Percentiles rank a stretch among this genome's conserved stretches.
phyloP scores from a whole-genome alignment of 2,888 invertebrate genomes.

The Antitype chi region DNA sequence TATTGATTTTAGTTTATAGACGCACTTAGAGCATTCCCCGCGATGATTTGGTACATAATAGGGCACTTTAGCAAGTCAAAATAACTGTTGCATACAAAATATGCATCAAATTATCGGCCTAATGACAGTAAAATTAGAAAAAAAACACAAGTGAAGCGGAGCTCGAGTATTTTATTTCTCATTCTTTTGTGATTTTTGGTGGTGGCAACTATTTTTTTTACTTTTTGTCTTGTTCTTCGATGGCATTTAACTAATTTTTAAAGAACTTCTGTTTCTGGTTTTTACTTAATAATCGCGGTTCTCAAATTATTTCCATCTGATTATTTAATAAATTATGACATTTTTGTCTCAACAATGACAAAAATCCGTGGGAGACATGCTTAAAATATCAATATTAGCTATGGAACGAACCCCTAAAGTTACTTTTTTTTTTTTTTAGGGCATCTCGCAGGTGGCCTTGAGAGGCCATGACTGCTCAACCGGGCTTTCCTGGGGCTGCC shows the following conservation, averaged over 20 bases:
- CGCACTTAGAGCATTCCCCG: constrained; percentile 85
- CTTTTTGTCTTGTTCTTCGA: constrained; percentile 10
- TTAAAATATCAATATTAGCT: not conserved
- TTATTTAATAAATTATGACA: not conserved
- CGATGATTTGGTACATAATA: constrained; percentile 88
- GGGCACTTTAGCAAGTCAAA: constrained; percentile 85
- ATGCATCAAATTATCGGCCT: constrained; percentile 89
- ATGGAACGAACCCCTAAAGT: constrained; percentile 24
- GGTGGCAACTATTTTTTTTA: constrained; percentile 40
- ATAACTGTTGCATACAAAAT: constrained; percentile 89
- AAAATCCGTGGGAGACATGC: not conserved
- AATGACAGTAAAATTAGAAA: constrained; percentile 90
- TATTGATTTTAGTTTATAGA: constrained; percentile 90
- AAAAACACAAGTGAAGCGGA: constrained; percentile 90
- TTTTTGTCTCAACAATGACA: not conserved
- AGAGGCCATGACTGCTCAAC: no score
- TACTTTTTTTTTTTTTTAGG: no score
- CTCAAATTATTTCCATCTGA: not conserved
- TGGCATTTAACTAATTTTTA: not conserved
- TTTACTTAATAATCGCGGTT: not conserved
- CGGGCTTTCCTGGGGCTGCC: no score
- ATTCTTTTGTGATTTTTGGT: constrained; percentile 76
- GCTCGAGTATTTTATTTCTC: constrained; percentile 86
- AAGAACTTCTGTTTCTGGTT: not conserved
- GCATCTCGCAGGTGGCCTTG: no score